Base-by-base conservation (phyloP, 2,797 vertebrate species). In the Lateolabrax maculatus region DNA sequence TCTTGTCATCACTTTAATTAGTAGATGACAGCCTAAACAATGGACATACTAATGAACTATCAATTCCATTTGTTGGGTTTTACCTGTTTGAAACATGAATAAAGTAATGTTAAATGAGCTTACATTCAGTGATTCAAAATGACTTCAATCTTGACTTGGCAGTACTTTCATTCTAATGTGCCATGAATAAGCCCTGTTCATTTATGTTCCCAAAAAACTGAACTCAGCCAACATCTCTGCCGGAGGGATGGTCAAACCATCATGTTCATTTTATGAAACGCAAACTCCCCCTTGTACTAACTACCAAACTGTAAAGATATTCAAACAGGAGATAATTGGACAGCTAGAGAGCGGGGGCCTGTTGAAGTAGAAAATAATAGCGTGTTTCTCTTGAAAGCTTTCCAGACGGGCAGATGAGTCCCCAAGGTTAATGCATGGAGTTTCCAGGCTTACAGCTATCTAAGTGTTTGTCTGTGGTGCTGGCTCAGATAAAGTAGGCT, bases 251-350 rank as follows among this genome's bases (percentile, higher is more conserved):
- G 39, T 15, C 34, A 36, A n/a, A 46, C 51, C 9, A 18, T 43
- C 48, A 25, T 1, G 0, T n/a, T 69, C 13, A 63, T 60, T 53
- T 23, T 48, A 39, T 23, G 29, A 52, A 39, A 61, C 13, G 27
- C 1, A 55, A 44, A 65, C 19, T 9, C 7, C 9, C 27, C 43
- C 23, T 23, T 41, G 25, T 31, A 51, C 11, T 15, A 15, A 19
- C 55, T 67, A 37, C 25, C 7, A 49, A 11, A 58, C 9, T 39
- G 57, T 53, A 21, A 56, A 75, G 16, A 80, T 36, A 81, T 65
- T 44, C 43, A 25, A 31, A 60, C 2, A 13, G 69, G 37, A 69
- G 75, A 75, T 77, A 81, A 84, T 44, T 81, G 77, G 63, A 78
- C 75, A 76, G 70, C 48, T 43, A 15, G 10, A 78, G 34, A 73